Evolutionary conservation across 2,888 invertebrate species (phyloP).

Genomic region (Caenorhabditis sp.): DNA sequence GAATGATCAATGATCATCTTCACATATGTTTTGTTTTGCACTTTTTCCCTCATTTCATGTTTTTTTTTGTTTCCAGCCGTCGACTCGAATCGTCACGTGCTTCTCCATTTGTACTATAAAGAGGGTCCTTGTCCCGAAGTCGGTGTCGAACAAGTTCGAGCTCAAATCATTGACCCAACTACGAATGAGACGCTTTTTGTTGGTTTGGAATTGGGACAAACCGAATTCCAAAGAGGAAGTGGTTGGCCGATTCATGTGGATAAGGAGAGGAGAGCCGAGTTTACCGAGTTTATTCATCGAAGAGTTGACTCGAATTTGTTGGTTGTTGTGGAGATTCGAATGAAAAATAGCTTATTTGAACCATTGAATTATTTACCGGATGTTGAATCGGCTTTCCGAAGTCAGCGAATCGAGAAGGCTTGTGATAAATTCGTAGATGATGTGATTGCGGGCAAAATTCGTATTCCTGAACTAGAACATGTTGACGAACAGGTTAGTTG

Average conservation of each 20-base stretch:
- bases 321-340: slow-evolving; percentile 56
- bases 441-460: slow-evolving; percentile 38
- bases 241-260: slow-evolving; percentile 64
- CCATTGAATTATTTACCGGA: slow-evolving; percentile 65
- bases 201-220: slow-evolving; percentile 26
- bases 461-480: slow-evolving; percentile 47
- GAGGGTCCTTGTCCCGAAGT: slow-evolving; percentile 67
- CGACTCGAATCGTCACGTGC: slow-evolving; percentile 53
- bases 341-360: slow-evolving; percentile 59
- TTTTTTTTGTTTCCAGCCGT: slow-evolving; percentile 27
- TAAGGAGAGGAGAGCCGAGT: slow-evolving; percentile 40
- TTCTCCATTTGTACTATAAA: slow-evolving; percentile 66
- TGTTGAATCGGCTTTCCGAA: slow-evolving; percentile 54
- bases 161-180: slow-evolving; percentile 35
- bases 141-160: slow-evolving; percentile 53
- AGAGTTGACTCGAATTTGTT: slow-evolving; percentile 57
- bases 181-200: slow-evolving; percentile 37
- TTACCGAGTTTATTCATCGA: slow-evolving; percentile 61
- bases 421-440: slow-evolving; percentile 56
- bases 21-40: too few species aligned
- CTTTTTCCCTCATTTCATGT: background rate
- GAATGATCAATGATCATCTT: too few species aligned
- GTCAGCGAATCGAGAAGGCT: slow-evolving; percentile 53
- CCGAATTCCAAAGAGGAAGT: slow-evolving; percentile 47
- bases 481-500: slow-evolving; percentile 23